Conservation (phyloP, 2,888 invertebrate species). For the Microplitis deprimator region DNA sequence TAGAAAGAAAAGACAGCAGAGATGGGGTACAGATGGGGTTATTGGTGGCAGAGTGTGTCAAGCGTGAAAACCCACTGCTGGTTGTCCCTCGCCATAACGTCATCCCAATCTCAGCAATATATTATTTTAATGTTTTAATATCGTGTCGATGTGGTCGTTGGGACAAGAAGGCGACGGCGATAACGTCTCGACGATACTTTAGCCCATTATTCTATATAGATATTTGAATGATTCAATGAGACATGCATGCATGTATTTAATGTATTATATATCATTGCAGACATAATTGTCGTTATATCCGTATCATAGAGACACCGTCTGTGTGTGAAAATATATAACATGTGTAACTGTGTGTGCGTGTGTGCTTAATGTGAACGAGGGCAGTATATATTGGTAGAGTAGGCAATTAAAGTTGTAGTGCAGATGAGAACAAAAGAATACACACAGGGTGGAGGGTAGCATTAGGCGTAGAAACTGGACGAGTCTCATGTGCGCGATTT, state of each 20-base stretch:
- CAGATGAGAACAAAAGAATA: conserved; percentile 38
- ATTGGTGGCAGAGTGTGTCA: conserved; percentile 58
- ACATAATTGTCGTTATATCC: not conserved
- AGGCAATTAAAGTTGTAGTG: conserved; percentile 13
- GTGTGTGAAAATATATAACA: too few species aligned
- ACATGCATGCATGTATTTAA: not conserved
- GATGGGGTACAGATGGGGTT: conserved; percentile 53
- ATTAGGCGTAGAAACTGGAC: conserved; percentile 45
- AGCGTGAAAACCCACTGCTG: conserved; percentile 48
- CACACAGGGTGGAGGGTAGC: conserved; percentile 40
- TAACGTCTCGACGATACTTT: conserved; percentile 46
- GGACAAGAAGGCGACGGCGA: conserved; percentile 65
- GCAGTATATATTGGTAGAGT: not conserved
- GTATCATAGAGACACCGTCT: too few species aligned
- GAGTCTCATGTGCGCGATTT: conserved; percentile 52
- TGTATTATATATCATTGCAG: not conserved
- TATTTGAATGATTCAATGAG: conserved; percentile 28
- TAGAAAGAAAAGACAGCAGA: conserved; percentile 46
- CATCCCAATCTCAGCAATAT: conserved; percentile 61
- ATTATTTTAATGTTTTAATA: conserved; percentile 71
- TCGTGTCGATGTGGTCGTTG: conserved; percentile 69
- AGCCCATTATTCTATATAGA: conserved; percentile 18
- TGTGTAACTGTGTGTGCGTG: too few species aligned
- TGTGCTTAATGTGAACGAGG: too few species aligned
- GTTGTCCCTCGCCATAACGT: conserved; percentile 55